A percentile compares a stretch with the other conserved stretches of the same genome.
Conservation (phyloP, 2,113 vertebrate genomes). For the Anarhynchus alexandrinus region DNA sequence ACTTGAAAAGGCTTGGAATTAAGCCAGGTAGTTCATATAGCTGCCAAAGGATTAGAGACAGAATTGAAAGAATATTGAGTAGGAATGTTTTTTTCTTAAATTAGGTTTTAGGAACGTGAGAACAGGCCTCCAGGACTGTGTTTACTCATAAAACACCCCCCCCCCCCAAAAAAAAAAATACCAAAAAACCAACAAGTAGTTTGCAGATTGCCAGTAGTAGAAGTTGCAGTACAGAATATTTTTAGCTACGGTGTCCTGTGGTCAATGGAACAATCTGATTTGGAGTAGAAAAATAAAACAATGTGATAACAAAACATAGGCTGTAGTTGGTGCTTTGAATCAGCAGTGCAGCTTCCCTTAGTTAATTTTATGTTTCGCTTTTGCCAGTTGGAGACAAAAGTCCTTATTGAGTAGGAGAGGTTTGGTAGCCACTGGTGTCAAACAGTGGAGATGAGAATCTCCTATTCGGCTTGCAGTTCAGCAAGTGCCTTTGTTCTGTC, state of each 20-base stretch:
- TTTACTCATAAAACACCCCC: neutral
- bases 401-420: neutral
- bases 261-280: neutral
- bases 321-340: neutral
- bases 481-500: neutral
- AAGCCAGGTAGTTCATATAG: slow-evolving; percentile 74
- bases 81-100: neutral
- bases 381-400: neutral
- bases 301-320: neutral
- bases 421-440: neutral
- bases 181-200: fast-evolving
- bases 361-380: neutral
- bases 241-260: neutral
- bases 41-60: slow-evolving; percentile 29
- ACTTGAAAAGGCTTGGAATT: slow-evolving; percentile 89
- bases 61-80: slow-evolving; percentile 32
- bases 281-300: neutral
- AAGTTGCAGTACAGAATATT: neutral
- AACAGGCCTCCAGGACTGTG: neutral
- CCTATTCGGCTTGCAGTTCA: neutral
- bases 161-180: neutral
- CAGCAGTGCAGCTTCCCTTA: neutral
- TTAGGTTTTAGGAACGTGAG: neutral
- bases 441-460: neutral
- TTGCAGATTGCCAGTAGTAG: neutral